Evolutionary conservation across 1,140 invertebrate species (phyloP).

Genomic region (Brachionus koreanus): DNA sequence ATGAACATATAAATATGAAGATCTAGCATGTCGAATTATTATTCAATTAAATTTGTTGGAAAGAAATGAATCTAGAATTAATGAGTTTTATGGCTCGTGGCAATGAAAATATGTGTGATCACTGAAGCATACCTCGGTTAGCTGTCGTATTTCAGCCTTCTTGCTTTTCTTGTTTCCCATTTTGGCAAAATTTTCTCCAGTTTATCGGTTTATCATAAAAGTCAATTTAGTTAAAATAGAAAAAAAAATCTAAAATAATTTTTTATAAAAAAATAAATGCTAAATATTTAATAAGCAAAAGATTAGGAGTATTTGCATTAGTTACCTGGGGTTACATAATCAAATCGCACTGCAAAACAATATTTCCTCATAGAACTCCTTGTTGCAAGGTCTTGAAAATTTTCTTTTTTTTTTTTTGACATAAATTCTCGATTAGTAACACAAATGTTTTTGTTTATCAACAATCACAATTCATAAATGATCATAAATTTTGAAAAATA

Average conservation of each 20-base stretch:
- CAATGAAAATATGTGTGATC: background rate
- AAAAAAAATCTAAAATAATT: background rate
- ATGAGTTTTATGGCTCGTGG: background rate
- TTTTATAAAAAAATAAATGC: background rate
- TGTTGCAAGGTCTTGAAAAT: background rate
- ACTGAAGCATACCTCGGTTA: background rate
- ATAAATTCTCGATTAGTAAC: background rate
- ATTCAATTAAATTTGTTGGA: background rate
- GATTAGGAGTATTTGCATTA: background rate
- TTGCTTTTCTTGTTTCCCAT: conserved; percentile 38
- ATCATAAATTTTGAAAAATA: background rate
- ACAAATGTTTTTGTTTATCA: background rate
- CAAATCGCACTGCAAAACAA: background rate
- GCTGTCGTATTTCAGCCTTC: background rate
- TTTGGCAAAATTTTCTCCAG: background rate
- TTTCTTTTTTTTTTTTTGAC: background rate
- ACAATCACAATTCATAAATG: background rate
- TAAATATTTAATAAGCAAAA: background rate
- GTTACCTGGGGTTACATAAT: conserved; percentile 2
- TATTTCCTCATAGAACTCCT: background rate
- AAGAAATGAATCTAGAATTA: background rate
- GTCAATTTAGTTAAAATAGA: background rate
- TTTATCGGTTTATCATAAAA: background rate
- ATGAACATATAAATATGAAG: too few relatives aligned
- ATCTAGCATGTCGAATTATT: too few relatives aligned